Evolutionary conservation across 2,797 vertebrate genomes (phyloP), one percentile per base, ranked within the genome.

Genomic region (Esox lucius): DNA sequence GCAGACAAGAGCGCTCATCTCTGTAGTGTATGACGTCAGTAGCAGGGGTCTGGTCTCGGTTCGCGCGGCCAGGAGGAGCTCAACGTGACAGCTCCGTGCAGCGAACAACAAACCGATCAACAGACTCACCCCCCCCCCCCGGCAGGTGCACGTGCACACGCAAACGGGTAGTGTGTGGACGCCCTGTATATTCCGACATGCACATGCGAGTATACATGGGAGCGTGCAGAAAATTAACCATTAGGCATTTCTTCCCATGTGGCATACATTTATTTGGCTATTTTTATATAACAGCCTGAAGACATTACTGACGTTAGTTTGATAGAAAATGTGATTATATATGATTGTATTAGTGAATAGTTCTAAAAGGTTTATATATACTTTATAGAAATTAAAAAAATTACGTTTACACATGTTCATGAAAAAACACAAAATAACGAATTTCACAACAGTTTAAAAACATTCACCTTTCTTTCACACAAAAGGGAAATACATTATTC

Each of bases 81-180:
- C 91, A 90, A 93, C 93, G 93, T 94, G 93, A 94, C 92, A 71
- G 70, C 35, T 49, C 71, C 65, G 76, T 56, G 39, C 82, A 35
- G 83, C 74, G 73, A 78, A 70, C 35, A 59, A 79, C 83, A 74
- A 65, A 75, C 79, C 28, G 71, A 65, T 68, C 64, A 59, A 33
- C 79, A 46, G 26, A 48, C 73, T 46, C 86, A 75, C 76, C 80
- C 83, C 71, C 73, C 83, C 71, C 73, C 78, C 70, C n/a, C n/a
- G n/a, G 85, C 89, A 81, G 70, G 84, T 82, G 91, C 92, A 92
- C 90, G 92, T 92, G 92, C 79, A 75, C 16, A 49, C 28, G 76
- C 83, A 31, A 73, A 75, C 65, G 80, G 70, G 75, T 46, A 81
- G 28, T 67, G 71, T 69, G 31, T 68, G 72, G 84, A 79, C 81